phyloP scores from a whole-genome alignment of 2,797 vertebrate species.

The Rhinoraja longicauda region DNA sequence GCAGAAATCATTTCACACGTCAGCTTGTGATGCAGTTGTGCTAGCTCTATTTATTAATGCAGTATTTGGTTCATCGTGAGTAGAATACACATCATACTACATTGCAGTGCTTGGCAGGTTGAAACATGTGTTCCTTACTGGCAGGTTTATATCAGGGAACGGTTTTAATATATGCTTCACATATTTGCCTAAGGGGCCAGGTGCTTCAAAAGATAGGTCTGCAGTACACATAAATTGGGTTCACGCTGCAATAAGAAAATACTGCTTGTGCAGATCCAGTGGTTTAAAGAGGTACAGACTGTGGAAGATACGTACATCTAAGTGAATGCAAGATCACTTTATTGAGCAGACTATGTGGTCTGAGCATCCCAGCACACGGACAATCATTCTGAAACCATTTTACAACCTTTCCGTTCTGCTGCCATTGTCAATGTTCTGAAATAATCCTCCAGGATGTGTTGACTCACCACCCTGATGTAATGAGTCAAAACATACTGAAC shows the following conservation, averaged over 20 bases:
- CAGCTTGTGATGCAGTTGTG: background rate
- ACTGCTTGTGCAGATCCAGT: background rate
- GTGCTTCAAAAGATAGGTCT: background rate
- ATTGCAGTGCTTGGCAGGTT: background rate
- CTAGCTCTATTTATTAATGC: background rate
- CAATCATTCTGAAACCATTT: too few relatives aligned
- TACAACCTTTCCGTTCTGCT: background rate
- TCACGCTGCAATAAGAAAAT: background rate
- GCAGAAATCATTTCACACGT: background rate
- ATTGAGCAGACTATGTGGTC: background rate
- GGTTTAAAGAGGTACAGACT: background rate
- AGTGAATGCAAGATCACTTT: background rate
- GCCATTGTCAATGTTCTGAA: background rate
- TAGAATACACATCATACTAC: background rate
- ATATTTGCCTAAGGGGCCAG: background rate
- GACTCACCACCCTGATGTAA: background rate
- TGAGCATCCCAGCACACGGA: background rate
- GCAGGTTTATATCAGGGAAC: background rate
- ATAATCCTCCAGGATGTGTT: background rate
- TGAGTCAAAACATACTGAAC: slow-evolving; percentile 3
- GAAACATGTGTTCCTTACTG: background rate
- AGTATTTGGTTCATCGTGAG: background rate
- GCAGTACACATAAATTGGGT: background rate
- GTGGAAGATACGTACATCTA: background rate
- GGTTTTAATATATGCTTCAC: background rate